phyloP scores from a whole-genome alignment of 2,797 vertebrate genomes.

The Triplophysa bombifrons region DNA sequence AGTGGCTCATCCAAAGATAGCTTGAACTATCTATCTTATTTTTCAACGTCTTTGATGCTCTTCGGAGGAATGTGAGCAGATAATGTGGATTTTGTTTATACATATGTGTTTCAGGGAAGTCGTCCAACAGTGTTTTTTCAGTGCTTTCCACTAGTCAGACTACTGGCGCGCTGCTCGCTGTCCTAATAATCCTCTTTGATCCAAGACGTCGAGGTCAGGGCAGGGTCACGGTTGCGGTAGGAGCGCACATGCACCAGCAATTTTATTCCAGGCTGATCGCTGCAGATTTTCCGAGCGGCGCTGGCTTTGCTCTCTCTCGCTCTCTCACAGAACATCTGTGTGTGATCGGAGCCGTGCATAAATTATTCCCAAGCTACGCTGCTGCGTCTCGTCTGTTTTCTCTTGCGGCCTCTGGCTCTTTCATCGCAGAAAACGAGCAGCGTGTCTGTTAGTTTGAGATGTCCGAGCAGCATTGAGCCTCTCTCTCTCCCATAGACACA shows the following conservation, averaged over 20 bases:
- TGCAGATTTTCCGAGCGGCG: conserved; percentile 65
- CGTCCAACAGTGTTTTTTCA: conserved; percentile 15
- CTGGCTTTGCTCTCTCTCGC: conserved; percentile 24
- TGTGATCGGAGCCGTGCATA: conserved; percentile 60
- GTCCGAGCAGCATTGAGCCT: not conserved
- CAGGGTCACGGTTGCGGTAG: conserved; percentile 69
- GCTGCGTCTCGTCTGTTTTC: conserved; percentile 46
- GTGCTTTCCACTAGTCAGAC: conserved; percentile 22
- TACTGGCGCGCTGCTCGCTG: conserved; percentile 56
- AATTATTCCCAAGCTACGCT: conserved; percentile 61
- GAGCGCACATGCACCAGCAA: conserved; percentile 58
- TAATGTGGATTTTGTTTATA: conserved; percentile 6
- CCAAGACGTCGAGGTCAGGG: conserved; percentile 68
- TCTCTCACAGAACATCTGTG: conserved; percentile 60
- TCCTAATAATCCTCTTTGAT: conserved; percentile 69
- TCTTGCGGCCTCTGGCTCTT: conserved; percentile 31
- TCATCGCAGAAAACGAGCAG: not conserved
- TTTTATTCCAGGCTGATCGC: conserved; percentile 67
- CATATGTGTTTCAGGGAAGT: conserved; percentile 14
- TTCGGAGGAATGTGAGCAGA: conserved; percentile 7
- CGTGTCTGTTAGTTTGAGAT: not conserved
- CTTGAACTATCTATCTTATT: not conserved
- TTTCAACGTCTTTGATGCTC: not conserved
- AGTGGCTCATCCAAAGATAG: not conserved
- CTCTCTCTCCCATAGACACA: conserved; percentile 16